Evolutionary conservation across 2,113 vertebrate species (phyloP), one percentile per base, ranked within the genome.

Genomic region (Salminus brasiliensis): DNA sequence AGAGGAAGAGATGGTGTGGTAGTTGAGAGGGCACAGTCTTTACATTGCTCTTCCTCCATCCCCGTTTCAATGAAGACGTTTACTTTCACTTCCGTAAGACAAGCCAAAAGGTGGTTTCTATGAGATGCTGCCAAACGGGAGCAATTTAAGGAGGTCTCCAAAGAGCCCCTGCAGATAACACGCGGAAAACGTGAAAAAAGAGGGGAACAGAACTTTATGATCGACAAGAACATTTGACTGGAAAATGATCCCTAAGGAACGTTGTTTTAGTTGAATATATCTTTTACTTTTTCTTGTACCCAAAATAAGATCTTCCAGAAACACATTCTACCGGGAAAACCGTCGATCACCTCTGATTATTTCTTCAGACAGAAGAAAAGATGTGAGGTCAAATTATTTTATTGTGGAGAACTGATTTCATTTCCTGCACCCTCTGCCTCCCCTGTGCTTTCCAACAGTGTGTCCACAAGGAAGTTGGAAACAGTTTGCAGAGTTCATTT

Each of bases 61-160:
- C 32, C 53, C 18, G 10, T 25, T 77, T 53, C 70, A 82, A 85
- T 85, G 27, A 82, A 85, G 80, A 82, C 5, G n/a, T 81, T 84
- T 79, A 79, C 82, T 72, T 76, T 70, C 60, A 72, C 65, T 29
- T 78, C 45, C 57, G 43, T 72, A 71, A 16, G 29, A 65, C 47
- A 63, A 30, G 76, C 74, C 75, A 62, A 59, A 80, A 32, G 57
- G 16, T 63, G 57, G 68, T 72, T 70, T 67, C 77, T 76, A 27
- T 74, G 30, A 45, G 55, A 70, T 32, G 21, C 41, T 79, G 41
- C 72, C 72, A 81, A 80, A 70, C 76, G 27, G 29, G 53, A 29
- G 59, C 41, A 68, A 65, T 78, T 76, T 62, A 72, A 55, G 74
- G 32, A 72, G 34, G 45, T 41, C 52, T 71, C 62, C 43, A 29